A percentile compares a stretch with the other conserved stretches of the same genome.
Conservation (phyloP, 2,113 vertebrate species). For the Elachura formosa region DNA sequence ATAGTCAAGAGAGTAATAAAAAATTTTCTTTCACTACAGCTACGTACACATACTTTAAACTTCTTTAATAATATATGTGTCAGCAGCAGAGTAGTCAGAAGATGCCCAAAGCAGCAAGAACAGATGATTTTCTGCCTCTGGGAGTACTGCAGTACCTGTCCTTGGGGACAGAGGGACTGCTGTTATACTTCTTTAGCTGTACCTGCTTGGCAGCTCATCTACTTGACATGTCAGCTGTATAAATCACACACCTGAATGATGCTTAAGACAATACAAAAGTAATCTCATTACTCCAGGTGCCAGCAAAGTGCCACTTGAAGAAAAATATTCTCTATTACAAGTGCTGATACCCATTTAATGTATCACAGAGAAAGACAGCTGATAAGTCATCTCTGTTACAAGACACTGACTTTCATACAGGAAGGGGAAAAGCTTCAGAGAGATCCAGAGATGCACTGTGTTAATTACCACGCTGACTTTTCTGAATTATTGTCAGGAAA, state of each 20-base stretch:
- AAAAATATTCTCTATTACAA: not conserved
- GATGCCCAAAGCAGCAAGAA: not conserved
- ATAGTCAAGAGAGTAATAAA: not conserved
- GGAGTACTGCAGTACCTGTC: not conserved
- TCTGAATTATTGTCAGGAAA: not conserved
- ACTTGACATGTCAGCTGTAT: too few species aligned
- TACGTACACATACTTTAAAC: not conserved
- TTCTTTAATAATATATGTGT: not conserved
- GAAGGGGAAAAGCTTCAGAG: not conserved
- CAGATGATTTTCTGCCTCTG: not conserved
- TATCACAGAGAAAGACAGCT: not conserved
- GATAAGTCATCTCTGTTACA: not conserved
- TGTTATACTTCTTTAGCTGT: not conserved
- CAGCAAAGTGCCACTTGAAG: not conserved
- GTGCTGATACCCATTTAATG: not conserved
- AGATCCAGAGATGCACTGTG: not conserved
- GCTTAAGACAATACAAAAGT: not conserved
- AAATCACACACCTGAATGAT: not conserved
- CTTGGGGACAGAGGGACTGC: not conserved
- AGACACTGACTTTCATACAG: not conserved
- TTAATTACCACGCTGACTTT: not conserved
- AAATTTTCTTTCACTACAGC: not conserved
- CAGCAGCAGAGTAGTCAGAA: not conserved
- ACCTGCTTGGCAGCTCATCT: not conserved
- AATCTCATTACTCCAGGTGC: not conserved